Percentiles rank a stretch among this genome's conserved stretches.
Evolutionary conservation across 2,113 vertebrate species (phyloP).

Genomic region (Cyprinus carpio): DNA sequence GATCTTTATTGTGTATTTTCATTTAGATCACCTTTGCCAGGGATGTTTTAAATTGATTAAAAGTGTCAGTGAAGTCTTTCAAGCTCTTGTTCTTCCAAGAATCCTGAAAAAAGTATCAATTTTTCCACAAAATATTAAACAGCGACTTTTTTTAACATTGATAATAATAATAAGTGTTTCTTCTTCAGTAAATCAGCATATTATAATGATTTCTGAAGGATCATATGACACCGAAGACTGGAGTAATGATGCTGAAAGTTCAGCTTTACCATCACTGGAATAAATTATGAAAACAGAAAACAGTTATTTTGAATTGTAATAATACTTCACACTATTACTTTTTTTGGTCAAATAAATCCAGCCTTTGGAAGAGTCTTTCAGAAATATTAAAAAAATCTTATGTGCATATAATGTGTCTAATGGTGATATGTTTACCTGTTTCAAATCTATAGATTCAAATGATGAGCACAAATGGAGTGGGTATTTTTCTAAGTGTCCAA

Average conservation of each 20-base stretch:
- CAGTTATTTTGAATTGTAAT: neutral
- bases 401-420: neutral
- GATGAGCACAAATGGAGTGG: constrained; percentile 64
- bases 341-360: neutral
- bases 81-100: too few relatives aligned
- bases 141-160: neutral
- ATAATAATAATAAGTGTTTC: neutral
- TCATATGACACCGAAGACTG: neutral
- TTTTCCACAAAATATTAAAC: too few relatives aligned
- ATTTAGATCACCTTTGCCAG: too few relatives aligned
- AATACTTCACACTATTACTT: too few relatives aligned
- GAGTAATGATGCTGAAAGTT: too few relatives aligned
- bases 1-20: too few relatives aligned
- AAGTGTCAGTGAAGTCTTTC: too few relatives aligned
- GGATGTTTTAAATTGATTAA: too few relatives aligned
- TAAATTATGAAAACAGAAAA: neutral
- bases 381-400: neutral
- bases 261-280: too few relatives aligned
- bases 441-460: constrained; percentile 52
- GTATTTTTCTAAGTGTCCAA: constrained; percentile 81
- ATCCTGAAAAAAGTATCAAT: too few relatives aligned
- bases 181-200: neutral
- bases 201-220: neutral
- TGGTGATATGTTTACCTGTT: neutral
- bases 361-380: neutral